Evolutionary conservation across 2,797 vertebrate genomes (phyloP).

Genomic region (Cetoscarus ocellatus): DNA sequence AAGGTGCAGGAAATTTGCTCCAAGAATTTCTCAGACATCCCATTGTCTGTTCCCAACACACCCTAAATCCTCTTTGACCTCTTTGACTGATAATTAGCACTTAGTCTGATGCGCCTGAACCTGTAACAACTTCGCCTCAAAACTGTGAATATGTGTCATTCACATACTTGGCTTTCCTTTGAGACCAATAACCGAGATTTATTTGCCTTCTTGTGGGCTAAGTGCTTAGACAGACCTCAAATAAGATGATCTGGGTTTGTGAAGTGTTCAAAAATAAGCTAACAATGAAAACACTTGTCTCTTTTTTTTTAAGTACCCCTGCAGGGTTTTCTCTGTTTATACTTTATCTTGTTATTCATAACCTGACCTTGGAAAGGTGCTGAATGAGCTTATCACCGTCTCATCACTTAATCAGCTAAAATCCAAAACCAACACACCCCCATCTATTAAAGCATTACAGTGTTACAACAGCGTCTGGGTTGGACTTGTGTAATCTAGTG

Average conservation of each 20-base stretch:
- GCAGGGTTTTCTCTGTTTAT: neutral
- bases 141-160: neutral
- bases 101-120: slow-evolving; percentile 45
- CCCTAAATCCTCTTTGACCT: slow-evolving; percentile 15
- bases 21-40: slow-evolving; percentile 31
- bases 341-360: slow-evolving; percentile 18
- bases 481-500: slow-evolving; percentile 31
- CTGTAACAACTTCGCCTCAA: slow-evolving; percentile 15
- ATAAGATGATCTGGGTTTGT: neutral
- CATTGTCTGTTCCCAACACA: slow-evolving; percentile 33
- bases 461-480: slow-evolving; percentile 45
- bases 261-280: neutral
- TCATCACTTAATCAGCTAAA: slow-evolving; percentile 28
- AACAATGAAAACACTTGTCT: neutral
- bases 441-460: slow-evolving; percentile 4
- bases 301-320: neutral
- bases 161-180: slow-evolving; percentile 1
- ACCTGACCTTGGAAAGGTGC: neutral
- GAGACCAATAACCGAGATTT: slow-evolving; percentile 9
- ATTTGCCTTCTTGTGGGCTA: neutral
- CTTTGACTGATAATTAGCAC: slow-evolving; percentile 32
- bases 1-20: slow-evolving; percentile 19
- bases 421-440: slow-evolving; percentile 12
- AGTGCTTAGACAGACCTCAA: neutral
- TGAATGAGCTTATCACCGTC: slow-evolving; percentile 21